Evolutionary conservation across 2,888 invertebrate genomes (phyloP), one percentile per base, ranked within the genome.

Genomic region (Opisthograptis luteolata): DNA sequence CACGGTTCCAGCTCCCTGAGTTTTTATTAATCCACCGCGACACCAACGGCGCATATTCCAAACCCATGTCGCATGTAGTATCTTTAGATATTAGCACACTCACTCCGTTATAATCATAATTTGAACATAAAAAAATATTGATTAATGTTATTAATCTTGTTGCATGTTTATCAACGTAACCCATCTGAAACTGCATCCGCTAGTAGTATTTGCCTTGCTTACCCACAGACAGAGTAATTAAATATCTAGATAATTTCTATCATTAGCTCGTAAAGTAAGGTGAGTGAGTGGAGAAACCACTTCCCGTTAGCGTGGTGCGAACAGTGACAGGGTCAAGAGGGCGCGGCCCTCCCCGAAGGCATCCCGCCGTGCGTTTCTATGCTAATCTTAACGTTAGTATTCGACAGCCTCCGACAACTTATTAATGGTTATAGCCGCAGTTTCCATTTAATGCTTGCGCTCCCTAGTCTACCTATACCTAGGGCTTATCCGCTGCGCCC

Each of bases 251-350:
- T 72, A 71, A 70, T 73, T 66, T 70, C 65, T 70, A 69, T 68
- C 66, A 72, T 68, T 72, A 68, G 57, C 61, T 72, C 66, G 64
- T 70, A 70, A 71, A 73, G 64, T 72, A 51, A 58, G 47, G 46
- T 62, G 68, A 64, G 58, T 62, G 55, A 66, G 69, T 68, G 72
- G 81, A 84, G 84, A 84, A 84, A 84, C 76, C 73, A 76, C 75
- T 79, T 87, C 82, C 87, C 87, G 87, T 88, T 88, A 88, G 76
- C 71, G 70, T 68, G 75, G 81, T 81, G 82, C 78, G 79, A 79
- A 78, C 79, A 76, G 79, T 80, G 87, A 87, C 81, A 84, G 86
- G 88, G 87, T 87, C 89, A 86, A 81, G 76, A 84, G 86, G 87
- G 83, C 84, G 78, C 71, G 79, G 79, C 81, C 83, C 81, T 81